Evolutionary conservation across 2,113 vertebrate species (phyloP).

Genomic region (Strigops habroptila): DNA sequence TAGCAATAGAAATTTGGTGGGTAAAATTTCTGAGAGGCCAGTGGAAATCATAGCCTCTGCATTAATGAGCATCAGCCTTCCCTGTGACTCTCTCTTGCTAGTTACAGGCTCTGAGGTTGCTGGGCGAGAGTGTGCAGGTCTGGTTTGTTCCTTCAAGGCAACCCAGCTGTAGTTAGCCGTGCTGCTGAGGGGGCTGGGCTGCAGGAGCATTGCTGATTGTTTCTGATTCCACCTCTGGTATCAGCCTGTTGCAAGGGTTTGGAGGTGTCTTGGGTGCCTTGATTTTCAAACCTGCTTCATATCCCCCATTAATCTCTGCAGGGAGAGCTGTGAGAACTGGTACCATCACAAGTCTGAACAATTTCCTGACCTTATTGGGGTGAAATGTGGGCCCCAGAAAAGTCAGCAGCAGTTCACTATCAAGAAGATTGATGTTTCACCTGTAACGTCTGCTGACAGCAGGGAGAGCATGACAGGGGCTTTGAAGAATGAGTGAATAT

Average conservation of each 20-base stretch:
- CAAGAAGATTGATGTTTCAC: neutral
- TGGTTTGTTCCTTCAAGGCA: neutral
- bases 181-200: neutral
- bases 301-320: neutral
- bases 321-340: neutral
- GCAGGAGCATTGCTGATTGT: neutral
- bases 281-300: neutral
- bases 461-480: neutral
- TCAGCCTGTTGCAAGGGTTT: neutral
- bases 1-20: neutral
- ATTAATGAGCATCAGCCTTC: neutral
- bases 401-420: neutral
- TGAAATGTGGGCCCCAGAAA: neutral
- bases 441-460: neutral
- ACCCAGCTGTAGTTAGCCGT: neutral
- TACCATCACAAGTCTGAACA: neutral
- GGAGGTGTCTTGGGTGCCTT: neutral
- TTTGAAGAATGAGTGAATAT: neutral
- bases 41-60: neutral
- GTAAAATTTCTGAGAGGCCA: neutral
- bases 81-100: neutral
- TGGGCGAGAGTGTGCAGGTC: neutral
- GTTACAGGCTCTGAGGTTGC: neutral
- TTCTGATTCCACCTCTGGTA: neutral
- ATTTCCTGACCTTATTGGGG: neutral